Percentiles rank a stretch among this genome's conserved stretches.
These are phyloP conservation scores for Adelphocoris suturalis DNA, from an alignment of 2,888 invertebrate genomes.

Conservation along the genomic window DNA sequence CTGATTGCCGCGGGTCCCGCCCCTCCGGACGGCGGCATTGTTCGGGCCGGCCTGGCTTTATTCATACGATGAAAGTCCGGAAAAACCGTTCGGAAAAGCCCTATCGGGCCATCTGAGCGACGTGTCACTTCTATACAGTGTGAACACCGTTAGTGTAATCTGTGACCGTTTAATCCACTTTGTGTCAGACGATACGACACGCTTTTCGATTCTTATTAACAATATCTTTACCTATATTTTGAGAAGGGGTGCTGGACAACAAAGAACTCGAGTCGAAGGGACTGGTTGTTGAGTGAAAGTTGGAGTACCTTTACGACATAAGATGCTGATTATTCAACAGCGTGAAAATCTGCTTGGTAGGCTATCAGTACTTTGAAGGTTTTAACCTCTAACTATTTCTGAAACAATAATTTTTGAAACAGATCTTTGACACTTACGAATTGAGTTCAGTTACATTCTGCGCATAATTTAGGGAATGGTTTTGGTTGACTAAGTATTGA, in stretches of 20 bases:
- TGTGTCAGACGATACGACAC: neutral
- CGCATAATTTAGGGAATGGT: too few species aligned
- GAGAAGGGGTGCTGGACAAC: slow-evolving; percentile 17
- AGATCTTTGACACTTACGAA: too few species aligned
- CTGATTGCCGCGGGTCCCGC: neutral
- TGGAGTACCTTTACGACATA: neutral
- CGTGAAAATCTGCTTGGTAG: neutral
- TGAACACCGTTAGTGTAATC: slow-evolving; percentile 28
- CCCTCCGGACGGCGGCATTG: slow-evolving; percentile 1
- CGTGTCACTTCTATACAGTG: neutral
- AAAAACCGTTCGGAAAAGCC: slow-evolving; percentile 31
- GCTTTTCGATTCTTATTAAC: slow-evolving; percentile 28
- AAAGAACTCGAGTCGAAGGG: neutral
- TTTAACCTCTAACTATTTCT: too few species aligned
- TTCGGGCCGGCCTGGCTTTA: neutral
- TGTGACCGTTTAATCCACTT: slow-evolving; percentile 42
- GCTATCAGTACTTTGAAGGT: too few species aligned
- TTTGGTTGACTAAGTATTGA: too few species aligned
- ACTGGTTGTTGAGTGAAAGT: slow-evolving; percentile 17
- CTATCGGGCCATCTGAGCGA: neutral
- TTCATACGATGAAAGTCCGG: slow-evolving; percentile 26
- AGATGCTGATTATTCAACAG: slow-evolving; percentile 14
- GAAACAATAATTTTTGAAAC: too few species aligned
- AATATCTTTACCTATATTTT: slow-evolving; percentile 39
- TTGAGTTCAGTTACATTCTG: too few species aligned